Percentiles rank a stretch among this genome's conserved stretches.
These are phyloP conservation scores for Octodonta nipae DNA, from an alignment of 2,888 invertebrate species.

Conservation along the genomic window DNA sequence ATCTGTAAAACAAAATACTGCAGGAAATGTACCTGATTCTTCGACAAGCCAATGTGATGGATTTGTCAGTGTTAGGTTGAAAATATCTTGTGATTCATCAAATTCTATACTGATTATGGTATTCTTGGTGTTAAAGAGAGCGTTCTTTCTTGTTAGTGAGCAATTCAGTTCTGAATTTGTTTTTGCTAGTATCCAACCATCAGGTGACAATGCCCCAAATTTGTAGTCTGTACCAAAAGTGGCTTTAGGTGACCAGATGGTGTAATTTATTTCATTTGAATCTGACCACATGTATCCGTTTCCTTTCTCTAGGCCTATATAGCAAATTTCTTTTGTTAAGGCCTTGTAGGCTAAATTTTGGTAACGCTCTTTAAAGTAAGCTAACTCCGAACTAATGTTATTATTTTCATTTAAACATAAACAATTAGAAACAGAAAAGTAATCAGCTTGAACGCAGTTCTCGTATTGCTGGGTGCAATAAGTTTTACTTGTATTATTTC, in stretches of 20 bases:
- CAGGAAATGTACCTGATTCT: slow-evolving; percentile 7
- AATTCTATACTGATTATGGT: slow-evolving; percentile 8
- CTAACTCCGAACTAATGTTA: slow-evolving; percentile 8
- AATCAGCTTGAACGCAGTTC: slow-evolving; percentile 17
- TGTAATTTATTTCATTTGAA: slow-evolving; percentile 13
- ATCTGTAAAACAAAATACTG: slow-evolving; percentile 22
- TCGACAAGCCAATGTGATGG: slow-evolving; percentile 7
- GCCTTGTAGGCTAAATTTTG: slow-evolving; percentile 18
- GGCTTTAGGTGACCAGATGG: slow-evolving; percentile 13
- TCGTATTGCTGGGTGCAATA: slow-evolving; percentile 15
- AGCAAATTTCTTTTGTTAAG: slow-evolving; percentile 14
- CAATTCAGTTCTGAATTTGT: slow-evolving; percentile 10
- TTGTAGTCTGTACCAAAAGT: slow-evolving; percentile 9
- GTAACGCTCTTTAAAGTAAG: slow-evolving; percentile 18
- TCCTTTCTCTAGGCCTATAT: slow-evolving; percentile 15
- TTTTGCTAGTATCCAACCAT: slow-evolving; percentile 14
- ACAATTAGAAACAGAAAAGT: slow-evolving; percentile 17
- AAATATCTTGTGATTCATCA: slow-evolving; percentile 2
- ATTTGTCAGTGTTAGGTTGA: slow-evolving; percentile 8
- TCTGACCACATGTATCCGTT: slow-evolving; percentile 14
- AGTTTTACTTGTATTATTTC: slow-evolving; percentile 8
- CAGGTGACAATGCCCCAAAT: slow-evolving; percentile 12
- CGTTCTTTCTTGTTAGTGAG: slow-evolving; percentile 10
- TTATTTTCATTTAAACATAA: slow-evolving; percentile 14
- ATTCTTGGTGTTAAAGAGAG: neutral